phyloP scores from a whole-genome alignment of 2,888 invertebrate species.

The Panzeria rudis region DNA sequence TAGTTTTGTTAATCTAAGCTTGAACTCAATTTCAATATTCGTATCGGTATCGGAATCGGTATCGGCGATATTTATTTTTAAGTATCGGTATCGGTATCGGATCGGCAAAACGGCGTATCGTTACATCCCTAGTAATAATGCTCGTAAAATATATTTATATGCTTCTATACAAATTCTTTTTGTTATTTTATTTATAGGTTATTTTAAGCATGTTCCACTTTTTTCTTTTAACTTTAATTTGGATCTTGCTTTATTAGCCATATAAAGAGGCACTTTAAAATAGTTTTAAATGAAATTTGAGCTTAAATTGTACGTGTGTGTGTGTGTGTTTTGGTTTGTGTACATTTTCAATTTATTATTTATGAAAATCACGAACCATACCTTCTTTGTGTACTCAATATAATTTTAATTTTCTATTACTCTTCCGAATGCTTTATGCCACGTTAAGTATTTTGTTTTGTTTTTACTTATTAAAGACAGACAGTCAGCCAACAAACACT shows the following conservation, averaged over 20 bases:
- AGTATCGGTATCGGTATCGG: too few species aligned
- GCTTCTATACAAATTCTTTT: not conserved
- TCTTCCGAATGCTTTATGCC: slow-evolving; percentile 43
- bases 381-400: slow-evolving; percentile 30
- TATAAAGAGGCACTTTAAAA: slow-evolving; percentile 39
- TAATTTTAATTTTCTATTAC: slow-evolving; percentile 12
- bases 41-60: too few species aligned
- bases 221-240: slow-evolving; percentile 5
- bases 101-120: too few species aligned
- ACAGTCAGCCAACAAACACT: not conserved
- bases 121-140: too few species aligned
- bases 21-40: too few species aligned
- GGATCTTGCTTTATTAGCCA: slow-evolving; percentile 42
- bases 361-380: slow-evolving; percentile 69
- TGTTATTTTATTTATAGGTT: slow-evolving; percentile 33
- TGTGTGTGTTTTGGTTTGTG: slow-evolving; percentile 18
- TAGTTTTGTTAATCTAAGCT: too few species aligned
- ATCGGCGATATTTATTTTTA: too few species aligned
- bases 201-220: slow-evolving; percentile 23
- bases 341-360: slow-evolving; percentile 58
- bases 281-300: slow-evolving; percentile 39
- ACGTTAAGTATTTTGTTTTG: slow-evolving; percentile 40
- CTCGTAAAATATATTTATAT: not conserved
- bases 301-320: slow-evolving; percentile 35
- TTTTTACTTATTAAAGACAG: not conserved